Conservation (phyloP, 2,113 vertebrate species). For the Oreochromis spilurus region DNA sequence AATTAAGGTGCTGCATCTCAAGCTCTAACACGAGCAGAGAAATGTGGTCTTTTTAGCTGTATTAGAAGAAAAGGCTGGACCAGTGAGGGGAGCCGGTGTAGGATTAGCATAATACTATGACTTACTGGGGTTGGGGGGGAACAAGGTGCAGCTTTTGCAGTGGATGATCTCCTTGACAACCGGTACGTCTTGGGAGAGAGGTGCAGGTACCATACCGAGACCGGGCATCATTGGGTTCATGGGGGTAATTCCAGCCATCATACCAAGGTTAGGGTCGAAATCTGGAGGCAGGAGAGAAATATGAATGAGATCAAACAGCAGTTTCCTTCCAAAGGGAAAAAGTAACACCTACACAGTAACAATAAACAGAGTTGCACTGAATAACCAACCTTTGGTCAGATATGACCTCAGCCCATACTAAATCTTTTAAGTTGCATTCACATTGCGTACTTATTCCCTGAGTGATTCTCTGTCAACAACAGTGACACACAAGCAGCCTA, state of each 20-base stretch:
- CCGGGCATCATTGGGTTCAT: slow-evolving; percentile 93
- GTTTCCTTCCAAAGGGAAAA: neutral
- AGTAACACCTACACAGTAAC: neutral
- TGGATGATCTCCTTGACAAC: slow-evolving; percentile 94
- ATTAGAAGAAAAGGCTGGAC: neutral
- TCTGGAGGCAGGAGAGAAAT: slow-evolving; percentile 65
- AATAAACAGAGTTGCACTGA: neutral
- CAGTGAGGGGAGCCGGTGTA: neutral
- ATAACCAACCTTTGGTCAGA: neutral
- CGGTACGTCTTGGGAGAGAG: slow-evolving; percentile 84
- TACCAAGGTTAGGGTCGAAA: slow-evolving; percentile 87
- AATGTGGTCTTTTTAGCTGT: neutral
- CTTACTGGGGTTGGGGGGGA: slow-evolving; percentile 94
- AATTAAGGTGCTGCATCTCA: neutral
- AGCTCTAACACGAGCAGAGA: neutral
- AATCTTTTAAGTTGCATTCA: neutral
- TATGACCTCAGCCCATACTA: neutral
- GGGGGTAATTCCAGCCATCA: slow-evolving; percentile 91
- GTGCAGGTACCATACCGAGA: slow-evolving; percentile 84
- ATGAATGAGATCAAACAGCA: neutral
- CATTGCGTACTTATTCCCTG: neutral
- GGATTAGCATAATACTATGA: slow-evolving; percentile 4
- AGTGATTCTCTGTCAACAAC: slow-evolving; percentile 17
- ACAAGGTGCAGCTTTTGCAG: slow-evolving; percentile 95
- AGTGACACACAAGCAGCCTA: slow-evolving; percentile 28